Evolutionary conservation across 2,113 vertebrate genomes (phyloP).

Genomic region (Mungos mungo): DNA sequence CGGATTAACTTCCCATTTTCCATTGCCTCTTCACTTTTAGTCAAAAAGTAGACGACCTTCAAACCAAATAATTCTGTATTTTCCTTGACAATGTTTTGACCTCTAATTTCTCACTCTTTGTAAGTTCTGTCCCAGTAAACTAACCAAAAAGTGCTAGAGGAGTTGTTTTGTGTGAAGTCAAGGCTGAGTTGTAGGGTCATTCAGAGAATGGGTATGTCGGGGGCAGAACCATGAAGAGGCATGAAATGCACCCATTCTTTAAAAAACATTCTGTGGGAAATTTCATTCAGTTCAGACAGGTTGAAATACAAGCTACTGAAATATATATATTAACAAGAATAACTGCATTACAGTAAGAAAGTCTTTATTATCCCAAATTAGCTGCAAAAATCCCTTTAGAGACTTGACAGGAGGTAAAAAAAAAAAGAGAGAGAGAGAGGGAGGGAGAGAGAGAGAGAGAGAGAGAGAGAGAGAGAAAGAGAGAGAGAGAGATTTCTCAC

Average conservation of each 20-base stretch:
- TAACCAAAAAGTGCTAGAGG: background rate
- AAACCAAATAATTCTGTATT: background rate
- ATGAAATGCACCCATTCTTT: conserved; percentile 4
- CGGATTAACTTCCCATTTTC: background rate
- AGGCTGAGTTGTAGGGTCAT: background rate
- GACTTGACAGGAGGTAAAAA: conserved; percentile 63
- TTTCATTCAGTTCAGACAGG: conserved; percentile 56
- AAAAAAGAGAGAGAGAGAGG: background rate
- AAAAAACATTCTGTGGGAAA: conserved; percentile 2
- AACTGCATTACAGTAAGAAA: conserved; percentile 6
- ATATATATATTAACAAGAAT: conserved; percentile 64
- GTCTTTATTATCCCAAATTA: conserved; percentile 71
- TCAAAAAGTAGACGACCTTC: background rate
- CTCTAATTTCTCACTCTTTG: background rate
- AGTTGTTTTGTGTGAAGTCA: background rate
- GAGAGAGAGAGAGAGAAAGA: background rate
- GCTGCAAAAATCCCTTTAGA: conserved; percentile 64
- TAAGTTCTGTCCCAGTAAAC: background rate
- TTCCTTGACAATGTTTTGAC: background rate
- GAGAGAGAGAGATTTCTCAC: conserved; percentile 17
- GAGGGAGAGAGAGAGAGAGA: background rate
- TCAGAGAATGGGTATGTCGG: background rate
- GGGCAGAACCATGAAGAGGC: background rate
- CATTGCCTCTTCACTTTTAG: background rate
- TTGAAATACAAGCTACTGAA: conserved; percentile 62